phyloP scores from a whole-genome alignment of 2,797 vertebrate genomes.

The Rhodeus uyekii region DNA sequence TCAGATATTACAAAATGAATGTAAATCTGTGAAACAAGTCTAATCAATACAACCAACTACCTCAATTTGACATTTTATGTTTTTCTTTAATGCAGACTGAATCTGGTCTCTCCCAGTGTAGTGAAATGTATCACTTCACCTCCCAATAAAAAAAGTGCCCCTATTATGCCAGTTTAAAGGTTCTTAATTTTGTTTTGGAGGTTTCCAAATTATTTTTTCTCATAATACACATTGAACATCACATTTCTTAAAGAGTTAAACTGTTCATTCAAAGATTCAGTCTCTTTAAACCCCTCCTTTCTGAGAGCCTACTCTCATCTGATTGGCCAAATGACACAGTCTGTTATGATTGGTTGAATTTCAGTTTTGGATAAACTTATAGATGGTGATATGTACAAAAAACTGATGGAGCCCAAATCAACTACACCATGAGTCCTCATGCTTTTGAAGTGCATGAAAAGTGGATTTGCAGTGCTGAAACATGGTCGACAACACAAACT shows the following conservation, averaged over 20 bases:
- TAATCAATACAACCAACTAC: neutral
- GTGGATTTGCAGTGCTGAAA: too few relatives aligned
- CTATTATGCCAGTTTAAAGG: neutral
- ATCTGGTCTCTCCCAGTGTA: constrained; percentile 48
- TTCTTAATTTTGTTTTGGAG: neutral
- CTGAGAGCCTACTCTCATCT: neutral
- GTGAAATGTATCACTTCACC: neutral
- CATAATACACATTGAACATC: neutral
- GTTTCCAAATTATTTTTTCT: neutral
- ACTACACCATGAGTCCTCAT: too few relatives aligned
- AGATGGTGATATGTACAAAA: too few relatives aligned
- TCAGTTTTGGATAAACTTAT: too few relatives aligned
- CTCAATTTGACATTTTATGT: constrained; percentile 27
- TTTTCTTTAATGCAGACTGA: constrained; percentile 47
- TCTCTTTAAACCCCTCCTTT: neutral
- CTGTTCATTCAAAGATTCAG: neutral
- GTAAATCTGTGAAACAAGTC: neutral
- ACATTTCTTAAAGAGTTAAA: neutral
- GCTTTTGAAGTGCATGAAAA: too few relatives aligned
- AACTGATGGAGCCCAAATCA: too few relatives aligned
- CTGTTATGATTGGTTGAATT: neutral
- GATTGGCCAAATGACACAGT: neutral
- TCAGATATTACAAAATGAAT: neutral
- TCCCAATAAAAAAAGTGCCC: neutral
- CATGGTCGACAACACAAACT: too few relatives aligned